Percentiles rank a stretch among this genome's conserved stretches.
phyloP scores from a whole-genome alignment of 2,888 invertebrate genomes.

The Xanthia togata region DNA sequence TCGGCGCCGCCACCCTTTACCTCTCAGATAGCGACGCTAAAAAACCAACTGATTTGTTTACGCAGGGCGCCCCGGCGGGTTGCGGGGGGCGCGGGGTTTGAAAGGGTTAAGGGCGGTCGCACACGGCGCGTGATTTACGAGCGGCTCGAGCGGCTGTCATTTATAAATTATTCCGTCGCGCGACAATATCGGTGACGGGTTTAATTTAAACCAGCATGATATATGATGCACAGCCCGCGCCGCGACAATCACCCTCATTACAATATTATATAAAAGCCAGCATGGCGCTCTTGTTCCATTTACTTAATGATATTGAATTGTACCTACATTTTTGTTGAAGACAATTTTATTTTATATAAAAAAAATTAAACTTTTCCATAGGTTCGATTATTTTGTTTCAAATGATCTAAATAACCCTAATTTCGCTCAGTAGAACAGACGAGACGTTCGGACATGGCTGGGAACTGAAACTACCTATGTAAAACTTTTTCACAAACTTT shows the following conservation, averaged over 20 bases:
- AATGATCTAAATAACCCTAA: neutral
- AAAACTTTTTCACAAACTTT: no score
- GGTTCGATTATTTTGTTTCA: neutral
- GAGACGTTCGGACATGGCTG: no score
- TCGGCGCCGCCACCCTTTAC: constrained; percentile 56
- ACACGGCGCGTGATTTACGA: constrained; percentile 75
- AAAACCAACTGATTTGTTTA: constrained; percentile 70
- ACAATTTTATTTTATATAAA: no score
- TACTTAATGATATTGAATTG: constrained; percentile 4
- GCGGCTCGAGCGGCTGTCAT: constrained; percentile 69
- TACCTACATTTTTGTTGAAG: neutral
- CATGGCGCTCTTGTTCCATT: constrained; percentile 20
- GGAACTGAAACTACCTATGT: neutral
- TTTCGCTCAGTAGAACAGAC: neutral
- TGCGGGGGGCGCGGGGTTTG: constrained; percentile 40
- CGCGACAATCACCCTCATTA: constrained; percentile 54
- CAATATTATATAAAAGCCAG: constrained; percentile 2
- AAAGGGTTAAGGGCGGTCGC: constrained; percentile 71
- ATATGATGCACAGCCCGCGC: constrained; percentile 68
- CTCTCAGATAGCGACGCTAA: constrained; percentile 68
- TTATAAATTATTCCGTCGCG: constrained; percentile 77
- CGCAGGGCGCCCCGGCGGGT: constrained; percentile 32
- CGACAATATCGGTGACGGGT: constrained; percentile 78
- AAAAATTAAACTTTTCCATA: neutral
- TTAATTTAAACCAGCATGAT: constrained; percentile 84